Evolutionary conservation across 2,113 vertebrate genomes (phyloP).

Genomic region (Cebus imitator): DNA sequence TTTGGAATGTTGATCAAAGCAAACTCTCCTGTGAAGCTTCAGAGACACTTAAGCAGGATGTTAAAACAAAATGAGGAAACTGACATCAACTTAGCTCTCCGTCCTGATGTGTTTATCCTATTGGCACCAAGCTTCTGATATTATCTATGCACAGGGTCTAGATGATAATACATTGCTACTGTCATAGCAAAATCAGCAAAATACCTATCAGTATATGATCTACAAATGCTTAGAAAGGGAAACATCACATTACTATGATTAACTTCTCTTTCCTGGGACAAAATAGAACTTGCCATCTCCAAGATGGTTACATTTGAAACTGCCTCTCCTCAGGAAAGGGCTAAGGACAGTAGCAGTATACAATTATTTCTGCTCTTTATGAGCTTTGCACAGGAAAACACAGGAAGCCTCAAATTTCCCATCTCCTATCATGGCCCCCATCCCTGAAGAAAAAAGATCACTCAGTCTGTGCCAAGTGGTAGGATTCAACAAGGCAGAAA

Average conservation of each 20-base stretch:
- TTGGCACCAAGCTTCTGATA: background rate
- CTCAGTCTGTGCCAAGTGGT: background rate
- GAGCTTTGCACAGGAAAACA: background rate
- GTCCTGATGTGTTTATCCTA: background rate
- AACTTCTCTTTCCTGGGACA: slow-evolving; percentile 20
- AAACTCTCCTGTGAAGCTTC: slow-evolving; percentile 50
- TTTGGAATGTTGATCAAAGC: slow-evolving; percentile 58
- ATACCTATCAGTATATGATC: background rate
- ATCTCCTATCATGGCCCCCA: background rate
- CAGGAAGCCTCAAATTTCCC: background rate
- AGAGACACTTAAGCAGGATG: slow-evolving; percentile 55
- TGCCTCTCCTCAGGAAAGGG: background rate
- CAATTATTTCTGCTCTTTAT: background rate
- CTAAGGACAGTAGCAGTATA: background rate
- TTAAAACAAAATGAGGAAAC: slow-evolving; percentile 40
- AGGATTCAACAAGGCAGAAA: background rate
- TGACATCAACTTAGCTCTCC: slow-evolving; percentile 17
- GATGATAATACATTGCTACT: background rate
- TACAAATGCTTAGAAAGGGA: background rate
- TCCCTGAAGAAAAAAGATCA: background rate
- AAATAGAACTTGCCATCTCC: background rate
- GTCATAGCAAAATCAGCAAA: background rate
- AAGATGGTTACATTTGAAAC: background rate
- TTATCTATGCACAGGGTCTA: background rate
- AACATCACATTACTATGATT: background rate